Conservation (phyloP, 2,888 invertebrate species). For the Eubasilissa splendida region DNA sequence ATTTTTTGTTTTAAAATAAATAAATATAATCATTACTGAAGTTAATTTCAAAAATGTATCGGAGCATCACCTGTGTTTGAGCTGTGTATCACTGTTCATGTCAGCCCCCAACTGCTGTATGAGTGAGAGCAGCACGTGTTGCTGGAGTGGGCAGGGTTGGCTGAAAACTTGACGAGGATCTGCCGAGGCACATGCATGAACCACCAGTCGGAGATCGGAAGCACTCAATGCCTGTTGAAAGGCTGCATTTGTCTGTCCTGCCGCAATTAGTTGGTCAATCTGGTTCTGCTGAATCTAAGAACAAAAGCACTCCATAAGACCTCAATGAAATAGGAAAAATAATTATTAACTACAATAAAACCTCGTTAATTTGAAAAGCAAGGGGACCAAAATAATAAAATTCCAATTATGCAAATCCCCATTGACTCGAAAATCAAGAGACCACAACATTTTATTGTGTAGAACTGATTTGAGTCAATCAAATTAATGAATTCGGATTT, state of each 20-base stretch:
- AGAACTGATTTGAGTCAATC: too few relatives aligned
- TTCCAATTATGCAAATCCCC: too few relatives aligned
- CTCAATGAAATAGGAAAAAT: too few relatives aligned
- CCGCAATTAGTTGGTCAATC: slow-evolving; percentile 77
- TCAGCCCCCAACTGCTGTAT: slow-evolving; percentile 96
- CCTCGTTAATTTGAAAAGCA: too few relatives aligned
- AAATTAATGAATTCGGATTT: too few relatives aligned
- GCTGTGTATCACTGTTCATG: slow-evolving; percentile 86
- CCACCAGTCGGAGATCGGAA: slow-evolving; percentile 89
- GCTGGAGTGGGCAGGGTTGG: slow-evolving; percentile 83
- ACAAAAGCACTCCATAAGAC: slow-evolving; percentile 1
- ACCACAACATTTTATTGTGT: too few relatives aligned
- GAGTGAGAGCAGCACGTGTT: slow-evolving; percentile 91
- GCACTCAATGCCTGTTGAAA: slow-evolving; percentile 93
- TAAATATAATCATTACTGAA: background rate
- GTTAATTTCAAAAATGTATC: background rate
- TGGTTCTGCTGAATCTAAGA: slow-evolving; percentile 77
- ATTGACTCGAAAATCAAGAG: too few relatives aligned
- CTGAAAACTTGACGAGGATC: slow-evolving; percentile 86
- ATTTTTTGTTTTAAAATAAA: background rate
- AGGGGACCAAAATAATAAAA: too few relatives aligned
- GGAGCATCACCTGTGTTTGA: slow-evolving; percentile 80
- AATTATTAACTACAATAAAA: too few relatives aligned
- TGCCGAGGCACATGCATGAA: slow-evolving; percentile 89
- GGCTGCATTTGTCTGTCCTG: slow-evolving; percentile 88